Evolutionary conservation across 2,113 vertebrate species (phyloP).

Genomic region (Gadus chalcogrammus): DNA sequence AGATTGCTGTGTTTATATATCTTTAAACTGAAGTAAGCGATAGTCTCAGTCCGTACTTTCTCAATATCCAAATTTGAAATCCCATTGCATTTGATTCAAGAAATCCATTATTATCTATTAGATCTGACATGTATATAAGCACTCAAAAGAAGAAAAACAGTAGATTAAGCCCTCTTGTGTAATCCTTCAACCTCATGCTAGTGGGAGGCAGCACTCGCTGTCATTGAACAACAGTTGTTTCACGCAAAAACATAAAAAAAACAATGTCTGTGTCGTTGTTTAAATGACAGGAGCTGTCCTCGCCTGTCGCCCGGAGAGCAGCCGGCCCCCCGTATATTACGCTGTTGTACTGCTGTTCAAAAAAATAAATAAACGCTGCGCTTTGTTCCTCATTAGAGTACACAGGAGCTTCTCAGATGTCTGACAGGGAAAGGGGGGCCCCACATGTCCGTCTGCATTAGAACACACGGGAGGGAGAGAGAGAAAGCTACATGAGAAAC

Average conservation of each 20-base stretch:
- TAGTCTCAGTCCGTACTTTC: too few species aligned
- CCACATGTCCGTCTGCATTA: slow-evolving; percentile 42
- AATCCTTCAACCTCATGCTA: slow-evolving; percentile 4
- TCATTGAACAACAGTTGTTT: slow-evolving; percentile 23
- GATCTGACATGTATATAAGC: too few species aligned
- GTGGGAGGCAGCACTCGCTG: slow-evolving; percentile 7
- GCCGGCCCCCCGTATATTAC: slow-evolving; percentile 8
- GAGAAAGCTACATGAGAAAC: slow-evolving; percentile 28
- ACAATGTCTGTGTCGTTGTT: slow-evolving; percentile 13
- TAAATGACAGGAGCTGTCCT: slow-evolving; percentile 24
- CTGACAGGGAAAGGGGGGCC: slow-evolving; percentile 46
- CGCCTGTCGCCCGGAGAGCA: slow-evolving; percentile 31
- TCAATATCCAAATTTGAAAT: too few species aligned
- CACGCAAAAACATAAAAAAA: background rate
- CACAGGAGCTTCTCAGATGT: slow-evolving; percentile 49
- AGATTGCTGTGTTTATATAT: too few species aligned
- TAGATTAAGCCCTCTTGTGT: background rate
- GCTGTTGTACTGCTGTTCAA: slow-evolving; percentile 46
- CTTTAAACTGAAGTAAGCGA: too few species aligned
- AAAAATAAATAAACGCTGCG: slow-evolving; percentile 29
- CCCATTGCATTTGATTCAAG: too few species aligned
- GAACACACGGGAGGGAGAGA: background rate
- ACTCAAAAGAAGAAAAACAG: too few species aligned
- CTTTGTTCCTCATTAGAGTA: slow-evolving; percentile 64
- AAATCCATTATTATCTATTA: too few species aligned